These are phyloP conservation scores for Cephonodes hylas DNA, from an alignment of 2,888 invertebrate genomes.

Conservation along the genomic window DNA sequence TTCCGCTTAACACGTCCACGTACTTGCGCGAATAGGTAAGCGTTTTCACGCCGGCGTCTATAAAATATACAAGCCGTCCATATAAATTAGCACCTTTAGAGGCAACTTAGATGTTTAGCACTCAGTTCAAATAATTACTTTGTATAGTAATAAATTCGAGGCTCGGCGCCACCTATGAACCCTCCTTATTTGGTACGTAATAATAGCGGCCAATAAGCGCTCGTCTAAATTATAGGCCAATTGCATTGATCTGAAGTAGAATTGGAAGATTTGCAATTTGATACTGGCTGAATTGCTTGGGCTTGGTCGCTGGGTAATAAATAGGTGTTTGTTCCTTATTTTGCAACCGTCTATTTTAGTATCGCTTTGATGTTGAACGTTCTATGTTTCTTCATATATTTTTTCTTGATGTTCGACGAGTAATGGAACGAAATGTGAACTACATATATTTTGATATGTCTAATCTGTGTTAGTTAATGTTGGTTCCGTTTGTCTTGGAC, in stretches of 20 bases:
- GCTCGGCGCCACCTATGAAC: constrained; percentile 44
- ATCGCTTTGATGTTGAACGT: background rate
- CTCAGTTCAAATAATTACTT: constrained; percentile 35
- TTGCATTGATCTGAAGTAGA: constrained; percentile 8
- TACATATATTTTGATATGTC: no score
- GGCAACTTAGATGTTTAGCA: constrained; percentile 19
- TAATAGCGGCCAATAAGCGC: constrained; percentile 4
- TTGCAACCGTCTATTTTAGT: constrained; percentile 5
- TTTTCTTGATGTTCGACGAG: background rate
- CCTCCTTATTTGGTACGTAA: constrained; percentile 29
- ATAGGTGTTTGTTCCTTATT: constrained; percentile 3
- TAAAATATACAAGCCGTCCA: constrained; percentile 5
- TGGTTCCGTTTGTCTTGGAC: no score
- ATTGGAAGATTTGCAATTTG: constrained; percentile 9
- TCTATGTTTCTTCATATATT: background rate
- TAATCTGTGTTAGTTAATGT: no score
- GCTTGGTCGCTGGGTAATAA: constrained; percentile 5
- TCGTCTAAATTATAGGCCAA: constrained; percentile 2
- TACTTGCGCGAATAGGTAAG: background rate
- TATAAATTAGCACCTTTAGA: constrained; percentile 9
- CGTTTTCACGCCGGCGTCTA: background rate
- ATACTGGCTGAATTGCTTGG: background rate
- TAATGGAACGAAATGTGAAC: background rate
- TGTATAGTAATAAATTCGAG: constrained; percentile 28
- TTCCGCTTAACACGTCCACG: background rate